Conservation (phyloP, 2,113 vertebrate species). For the Campylomormyrus numenius region DNA sequence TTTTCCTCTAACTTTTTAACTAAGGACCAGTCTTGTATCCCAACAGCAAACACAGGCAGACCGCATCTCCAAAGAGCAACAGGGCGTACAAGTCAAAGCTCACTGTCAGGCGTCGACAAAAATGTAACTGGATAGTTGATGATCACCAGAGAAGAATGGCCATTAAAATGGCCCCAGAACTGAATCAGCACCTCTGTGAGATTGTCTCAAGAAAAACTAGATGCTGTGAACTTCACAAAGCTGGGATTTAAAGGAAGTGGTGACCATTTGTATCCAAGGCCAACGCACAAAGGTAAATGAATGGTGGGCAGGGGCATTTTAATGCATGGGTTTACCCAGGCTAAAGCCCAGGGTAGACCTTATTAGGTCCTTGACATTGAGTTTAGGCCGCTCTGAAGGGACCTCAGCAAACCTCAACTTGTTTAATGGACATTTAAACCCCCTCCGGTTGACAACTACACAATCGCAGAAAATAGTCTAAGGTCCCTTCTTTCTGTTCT, state of each 20-base stretch:
- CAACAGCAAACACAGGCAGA: not conserved
- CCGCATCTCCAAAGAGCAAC: not conserved
- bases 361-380: too few species aligned
- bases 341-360: not conserved
- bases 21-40: not conserved
- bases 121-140: not conserved
- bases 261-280: not conserved
- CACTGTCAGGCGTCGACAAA: not conserved
- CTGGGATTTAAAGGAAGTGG: not conserved
- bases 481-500: not conserved
- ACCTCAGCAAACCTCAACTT: not conserved
- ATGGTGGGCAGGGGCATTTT: not conserved
- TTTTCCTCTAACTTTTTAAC: not conserved
- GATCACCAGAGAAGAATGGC: not conserved
- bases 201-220: not conserved
- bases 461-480: not conserved
- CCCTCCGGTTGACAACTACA: not conserved
- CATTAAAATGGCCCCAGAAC: not conserved
- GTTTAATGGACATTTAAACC: not conserved
- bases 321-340: not conserved
- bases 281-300: not conserved
- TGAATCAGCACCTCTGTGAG: not conserved
- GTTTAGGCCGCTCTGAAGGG: not conserved
- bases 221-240: not conserved
- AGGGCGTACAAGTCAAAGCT: not conserved